Conservation (phyloP, 2,113 vertebrate genomes). For the Propithecus coquereli region DNA sequence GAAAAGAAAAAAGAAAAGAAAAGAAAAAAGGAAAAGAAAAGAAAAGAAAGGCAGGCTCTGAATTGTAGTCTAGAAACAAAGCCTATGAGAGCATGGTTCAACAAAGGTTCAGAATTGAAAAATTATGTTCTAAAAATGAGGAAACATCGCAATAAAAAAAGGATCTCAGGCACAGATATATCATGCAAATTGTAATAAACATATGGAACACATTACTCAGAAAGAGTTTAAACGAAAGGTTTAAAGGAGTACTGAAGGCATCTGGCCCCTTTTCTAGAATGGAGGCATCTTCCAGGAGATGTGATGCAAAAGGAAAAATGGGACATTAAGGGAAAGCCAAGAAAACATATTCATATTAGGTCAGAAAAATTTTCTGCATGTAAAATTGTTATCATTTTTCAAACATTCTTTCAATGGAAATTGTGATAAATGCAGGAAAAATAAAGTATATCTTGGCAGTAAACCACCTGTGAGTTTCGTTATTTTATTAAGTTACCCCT, state of each 20-base stretch:
- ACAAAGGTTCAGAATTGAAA: conserved; percentile 63
- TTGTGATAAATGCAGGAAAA: conserved; percentile 28
- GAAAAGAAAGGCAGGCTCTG: neutral
- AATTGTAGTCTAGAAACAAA: conserved; percentile 39
- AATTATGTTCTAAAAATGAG: conserved; percentile 57
- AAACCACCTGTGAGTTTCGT: neutral
- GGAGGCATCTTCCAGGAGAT: conserved; percentile 23
- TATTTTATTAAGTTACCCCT: neutral
- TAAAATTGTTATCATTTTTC: conserved; percentile 37
- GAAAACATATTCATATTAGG: neutral
- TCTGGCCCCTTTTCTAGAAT: conserved; percentile 38
- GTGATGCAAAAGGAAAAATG: conserved; percentile 8
- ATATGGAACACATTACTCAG: conserved; percentile 51
- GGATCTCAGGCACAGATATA: neutral
- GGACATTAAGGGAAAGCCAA: neutral
- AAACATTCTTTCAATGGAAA: conserved; percentile 36
- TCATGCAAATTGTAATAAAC: conserved; percentile 53
- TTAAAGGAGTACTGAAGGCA: conserved; percentile 32
- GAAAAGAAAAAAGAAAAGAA: neutral
- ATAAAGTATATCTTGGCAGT: conserved; percentile 16
- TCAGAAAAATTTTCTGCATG: conserved; percentile 7
- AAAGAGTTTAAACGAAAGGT: conserved; percentile 45
- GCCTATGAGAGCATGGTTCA: conserved; percentile 21
- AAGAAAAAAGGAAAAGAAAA: neutral
- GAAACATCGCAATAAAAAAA: conserved; percentile 45